phyloP scores from a whole-genome alignment of 2,888 invertebrate species.

The Petrolisthes manimaculis region DNA sequence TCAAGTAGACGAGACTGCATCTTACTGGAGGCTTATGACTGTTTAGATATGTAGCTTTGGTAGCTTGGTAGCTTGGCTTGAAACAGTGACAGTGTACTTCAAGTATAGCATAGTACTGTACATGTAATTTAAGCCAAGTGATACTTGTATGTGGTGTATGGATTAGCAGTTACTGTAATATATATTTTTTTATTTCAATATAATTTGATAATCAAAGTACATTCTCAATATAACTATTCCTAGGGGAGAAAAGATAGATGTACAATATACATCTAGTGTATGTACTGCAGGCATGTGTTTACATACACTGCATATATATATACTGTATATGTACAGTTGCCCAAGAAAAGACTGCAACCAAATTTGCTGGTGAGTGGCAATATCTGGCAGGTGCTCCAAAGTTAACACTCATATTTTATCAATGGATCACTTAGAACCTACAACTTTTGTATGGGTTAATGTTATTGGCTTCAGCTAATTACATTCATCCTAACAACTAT shows the following conservation, averaged over 20 bases:
- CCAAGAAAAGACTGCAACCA: too few relatives aligned
- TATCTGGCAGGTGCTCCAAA: too few relatives aligned
- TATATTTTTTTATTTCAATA: conserved; percentile 18
- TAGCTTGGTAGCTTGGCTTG: conserved; percentile 1
- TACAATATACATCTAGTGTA: not conserved
- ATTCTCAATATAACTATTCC: conserved; percentile 5
- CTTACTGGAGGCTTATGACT: not conserved
- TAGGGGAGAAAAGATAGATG: not conserved
- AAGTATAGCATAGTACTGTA: conserved; percentile 1
- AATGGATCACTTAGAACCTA: too few relatives aligned
- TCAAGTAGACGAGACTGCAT: not conserved
- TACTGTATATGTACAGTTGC: too few relatives aligned
- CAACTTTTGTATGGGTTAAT: too few relatives aligned
- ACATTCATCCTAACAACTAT: too few relatives aligned
- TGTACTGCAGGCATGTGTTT: too few relatives aligned
- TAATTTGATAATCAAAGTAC: conserved; percentile 18
- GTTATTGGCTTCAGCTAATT: too few relatives aligned
- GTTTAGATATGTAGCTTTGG: not conserved
- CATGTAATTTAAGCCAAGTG: conserved; percentile 15
- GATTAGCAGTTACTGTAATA: conserved; percentile 12
- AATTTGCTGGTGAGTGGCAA: too few relatives aligned
- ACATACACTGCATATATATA: too few relatives aligned
- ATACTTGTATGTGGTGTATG: not conserved
- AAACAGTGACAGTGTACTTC: not conserved
- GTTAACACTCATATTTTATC: too few relatives aligned